Base-by-base conservation (phyloP, 2,113 vertebrate species). In the Acrocephalus kingi region DNA sequence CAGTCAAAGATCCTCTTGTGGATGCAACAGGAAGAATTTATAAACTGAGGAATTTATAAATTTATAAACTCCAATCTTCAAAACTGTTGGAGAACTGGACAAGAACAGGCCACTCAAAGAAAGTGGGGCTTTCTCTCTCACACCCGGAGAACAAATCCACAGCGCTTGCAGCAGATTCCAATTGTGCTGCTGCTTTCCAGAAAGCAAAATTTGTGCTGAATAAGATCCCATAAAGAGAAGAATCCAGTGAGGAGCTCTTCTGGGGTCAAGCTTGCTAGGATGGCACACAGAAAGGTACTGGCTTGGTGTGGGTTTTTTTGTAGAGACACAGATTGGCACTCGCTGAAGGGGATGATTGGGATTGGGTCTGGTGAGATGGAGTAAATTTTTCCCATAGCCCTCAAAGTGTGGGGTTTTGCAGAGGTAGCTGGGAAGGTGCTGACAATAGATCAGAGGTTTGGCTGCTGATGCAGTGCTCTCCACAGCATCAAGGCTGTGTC, bases 121-220 rank as follows among this genome's bases (percentile, higher is more conserved):
- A 76, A 66, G 25, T 28, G 8, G 5, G 1, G 0, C 15, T 64
- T 51, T 9, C 3, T 27, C 16, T 28, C 19, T 46, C 31, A 10
- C 33, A 68, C n/a, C 6, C 1, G 0, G 20, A 80, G 37, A 27
- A 24, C 31, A 82, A 51, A 68, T 19, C 43, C 43, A 25, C 41
- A 64, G 12, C 4, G 22, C 31, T 31, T 28, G 20, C 28, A 61
- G 55, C 30, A 45, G 51, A 62, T 46, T 67, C 51, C 33, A 28
- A 1, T 7, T 23, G 7, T 14, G 13, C 5, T 45, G 37, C n/a
- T 77, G 55, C 55, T 83, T 54, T 73, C 28, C 8, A 33, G 46
- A 4, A 7, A 74, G 41, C 13, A 37, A 31, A 67, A 94, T 54
- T 4, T 12, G 10, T 43, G n/a, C 55, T 12, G 33, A 62, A 37